Base-by-base conservation (phyloP, 2,888 invertebrate species). In the Sminthurides aquaticus region DNA sequence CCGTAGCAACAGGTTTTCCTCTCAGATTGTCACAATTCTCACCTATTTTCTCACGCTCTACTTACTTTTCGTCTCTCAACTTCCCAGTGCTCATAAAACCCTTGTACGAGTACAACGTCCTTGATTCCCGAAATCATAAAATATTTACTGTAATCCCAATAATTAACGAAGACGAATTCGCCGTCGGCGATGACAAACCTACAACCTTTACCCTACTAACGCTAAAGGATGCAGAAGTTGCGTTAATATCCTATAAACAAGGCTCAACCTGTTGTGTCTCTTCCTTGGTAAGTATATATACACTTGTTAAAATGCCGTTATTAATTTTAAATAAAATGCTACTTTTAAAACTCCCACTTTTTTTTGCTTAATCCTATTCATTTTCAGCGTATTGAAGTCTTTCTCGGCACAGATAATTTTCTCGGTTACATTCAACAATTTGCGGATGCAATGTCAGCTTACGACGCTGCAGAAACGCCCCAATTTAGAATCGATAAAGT, bases 91-190 rank as follows among this genome's bases (percentile, higher is more conserved):
- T 54, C 25, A 25, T 52, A 3, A 61, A 61, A 18, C 49, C 54
- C 18, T 34, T 29, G 1, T 61, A 61, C 52, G 60, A 61, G 22
- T 60, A 60, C 49, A 49, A 60, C 27, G 49, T 60, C 49, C 49
- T 49, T 27, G 25, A 27, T 26, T n/a, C 25, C 1, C 49, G 49
- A 22, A 49, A 60, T 11, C 49, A 60, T 5, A 49, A 26, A 25
- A 49, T 60, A n/a, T 49, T 60, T n/a, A n/a, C 8, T 3, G 26
- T 27, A 1, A 27, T 26, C 1, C 60, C 59, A 3, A n/a, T 27
- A 5, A 27, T 25, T 2, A 49, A 20, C 15, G 52, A 18, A 49
- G n/a, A 3, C 22, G 60, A 61, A 29, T 28, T 22, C 52, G 3
- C 25, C 8, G n/a, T 49, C 8, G 52, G 26, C 1, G 28, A 49